Base-by-base conservation (phyloP, 2,113 vertebrate species). In the Lonchura striata region DNA sequence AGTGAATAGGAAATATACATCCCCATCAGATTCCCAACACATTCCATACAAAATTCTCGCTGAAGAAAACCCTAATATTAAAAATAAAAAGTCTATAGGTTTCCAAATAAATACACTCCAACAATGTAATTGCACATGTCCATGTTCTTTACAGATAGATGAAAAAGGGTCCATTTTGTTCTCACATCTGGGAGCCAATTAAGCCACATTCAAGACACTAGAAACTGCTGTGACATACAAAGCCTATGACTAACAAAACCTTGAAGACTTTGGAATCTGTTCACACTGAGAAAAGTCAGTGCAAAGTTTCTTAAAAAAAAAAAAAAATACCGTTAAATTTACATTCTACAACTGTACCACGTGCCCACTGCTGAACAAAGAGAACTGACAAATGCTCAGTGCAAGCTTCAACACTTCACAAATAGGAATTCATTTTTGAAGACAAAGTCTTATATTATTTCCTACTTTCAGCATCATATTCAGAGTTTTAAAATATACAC, bases 111-210 rank as follows among this genome's bases (percentile, higher is more conserved):
- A 79, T 92, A 86, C 25, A 31, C 10, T 93, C 56, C 77, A 53
- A 49, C 2, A 0, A 82, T 21, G 39, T 41, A 90, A 87, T 12
- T 92, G 65, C 41, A 25, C 35, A 53, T 18, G 37, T 10, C 54
- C 57, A 11, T 27, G 42, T 74, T 92, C 87, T 76, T 23, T 59
- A 35, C 61, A 66, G 65, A 88, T 31, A 72, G 49, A 60, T 42
- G 68, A 52, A 74, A 85, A 88, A 33, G 4, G 59, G 17, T 52
- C 83, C 53, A 56, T 91, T 86, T 82, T 82, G 47, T 49, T 78
- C 82, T 81, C 77, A 41, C 88, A 44, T 90, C 89, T 61, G 75
- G 90, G 68, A 90, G 90, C 69, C 81, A 88, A 71, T 94, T 91
- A 96, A 69, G 56, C 24, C 50, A 28, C 57, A 72, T 57, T 72